Evolutionary conservation across 2,888 invertebrate genomes (phyloP), one percentile per base, ranked within the genome.

Genomic region (Escarpia spicata): DNA sequence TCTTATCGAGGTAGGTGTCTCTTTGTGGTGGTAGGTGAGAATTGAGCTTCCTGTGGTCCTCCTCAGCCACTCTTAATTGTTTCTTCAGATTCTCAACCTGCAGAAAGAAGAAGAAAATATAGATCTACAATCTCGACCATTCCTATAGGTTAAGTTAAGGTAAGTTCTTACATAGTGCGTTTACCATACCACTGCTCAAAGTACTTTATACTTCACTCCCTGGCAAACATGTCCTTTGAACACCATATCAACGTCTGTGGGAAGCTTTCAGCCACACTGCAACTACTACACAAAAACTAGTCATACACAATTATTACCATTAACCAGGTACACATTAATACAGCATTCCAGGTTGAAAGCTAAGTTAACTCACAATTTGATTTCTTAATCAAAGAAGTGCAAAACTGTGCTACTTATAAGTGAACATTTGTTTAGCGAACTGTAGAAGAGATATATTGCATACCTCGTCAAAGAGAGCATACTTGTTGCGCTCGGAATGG

Each of bases 401-500:
- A 75, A 75, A 26, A 75, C 26, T 75, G 26, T 2, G 26, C 26
- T 75, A 75, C 3, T 26, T 75, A 26, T 75, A 75, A 75, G 3
- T 6, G n/a, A 4, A 75, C 52, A 52, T 12, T 3, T 3, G 0
- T 52, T 75, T 75, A 75, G 26, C 26, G 19, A 75, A 75, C 75
- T 75, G 26, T 1, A 75, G 75, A 6, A 75, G 75, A 75, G 6
- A 26, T 4, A 0, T 12, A 26, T 75, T n/a, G 19, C 26, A 45
- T 93, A 95, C 95, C 95, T 96, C 95, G 92, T 94, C 94, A 91
- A 95, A 95, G 12, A 96, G 93, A 19, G 95, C 95, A 90, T 95
- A 93, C 92, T 95, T 95, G 44, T 95, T 95, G 6, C 96, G 96
- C 92, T 96, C 96, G 43, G 95, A 95, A 93, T 95, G 95, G 92